Conservation (phyloP, 2,797 vertebrate species). For the Sebastes taczanowskii region DNA sequence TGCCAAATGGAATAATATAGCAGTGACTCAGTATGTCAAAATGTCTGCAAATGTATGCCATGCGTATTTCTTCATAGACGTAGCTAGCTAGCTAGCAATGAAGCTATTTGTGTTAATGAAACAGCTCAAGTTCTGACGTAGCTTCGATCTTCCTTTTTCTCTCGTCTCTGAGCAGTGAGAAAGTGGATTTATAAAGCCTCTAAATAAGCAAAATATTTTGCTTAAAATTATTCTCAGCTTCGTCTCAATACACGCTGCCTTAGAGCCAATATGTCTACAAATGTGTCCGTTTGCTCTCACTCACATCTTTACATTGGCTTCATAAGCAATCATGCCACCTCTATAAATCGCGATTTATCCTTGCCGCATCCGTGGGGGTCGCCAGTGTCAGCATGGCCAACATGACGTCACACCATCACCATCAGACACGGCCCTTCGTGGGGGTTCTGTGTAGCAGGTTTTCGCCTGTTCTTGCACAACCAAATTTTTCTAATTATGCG, state of each 20-base stretch:
- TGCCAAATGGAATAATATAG: neutral
- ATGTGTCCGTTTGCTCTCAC: neutral
- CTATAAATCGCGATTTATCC: neutral
- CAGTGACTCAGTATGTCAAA: neutral
- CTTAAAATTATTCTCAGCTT: neutral
- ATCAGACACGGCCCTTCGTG: too few species aligned
- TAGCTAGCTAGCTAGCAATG: neutral
- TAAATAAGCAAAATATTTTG: neutral
- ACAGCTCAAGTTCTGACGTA: neutral
- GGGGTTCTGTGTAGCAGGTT: too few species aligned
- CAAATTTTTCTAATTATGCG: too few species aligned
- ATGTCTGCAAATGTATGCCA: neutral
- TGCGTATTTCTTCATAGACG: neutral
- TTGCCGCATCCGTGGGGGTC: too few species aligned
- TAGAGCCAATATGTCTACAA: neutral
- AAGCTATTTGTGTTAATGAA: neutral
- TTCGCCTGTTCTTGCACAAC: too few species aligned
- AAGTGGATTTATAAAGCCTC: neutral
- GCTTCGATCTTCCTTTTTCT: neutral
- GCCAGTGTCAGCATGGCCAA: fast-evolving
- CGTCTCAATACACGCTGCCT: neutral
- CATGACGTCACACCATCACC: too few species aligned
- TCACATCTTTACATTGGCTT: neutral
- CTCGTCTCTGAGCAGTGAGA: neutral
- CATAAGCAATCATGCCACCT: neutral